Percentiles rank a stretch among this genome's conserved stretches.
These are phyloP conservation scores for Hexactinellida sp. DNA, from an alignment of 37 sponge, comb jelly and placozoan species.

Conservation along the genomic window DNA sequence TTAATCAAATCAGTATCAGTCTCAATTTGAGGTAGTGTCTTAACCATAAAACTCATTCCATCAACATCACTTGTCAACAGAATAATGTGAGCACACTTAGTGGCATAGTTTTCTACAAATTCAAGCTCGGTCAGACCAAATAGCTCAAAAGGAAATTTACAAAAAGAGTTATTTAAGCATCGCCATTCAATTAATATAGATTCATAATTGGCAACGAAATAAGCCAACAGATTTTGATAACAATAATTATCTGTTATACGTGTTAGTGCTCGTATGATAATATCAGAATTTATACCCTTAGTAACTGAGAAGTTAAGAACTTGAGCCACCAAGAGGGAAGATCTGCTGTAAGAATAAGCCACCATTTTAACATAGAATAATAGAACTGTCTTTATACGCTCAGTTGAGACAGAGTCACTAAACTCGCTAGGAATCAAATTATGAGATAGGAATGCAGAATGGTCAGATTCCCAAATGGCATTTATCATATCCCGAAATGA, in stretches of 20 bases:
- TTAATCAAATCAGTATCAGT: background rate
- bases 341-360: background rate
- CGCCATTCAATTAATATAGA: background rate
- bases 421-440: background rate
- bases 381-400: background rate
- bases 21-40: background rate
- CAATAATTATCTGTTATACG: background rate
- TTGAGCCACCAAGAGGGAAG: background rate
- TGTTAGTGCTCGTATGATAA: background rate
- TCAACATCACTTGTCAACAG: background rate
- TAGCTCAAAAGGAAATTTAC: conserved; percentile 6
- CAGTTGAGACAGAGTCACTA: background rate
- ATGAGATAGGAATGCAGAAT: background rate
- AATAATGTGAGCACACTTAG: background rate
- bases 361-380: background rate
- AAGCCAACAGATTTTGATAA: background rate
- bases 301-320: background rate
- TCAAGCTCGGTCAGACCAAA: background rate
- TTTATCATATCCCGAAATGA: background rate
- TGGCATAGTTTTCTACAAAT: background rate
- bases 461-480: background rate
- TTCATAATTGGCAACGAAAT: background rate
- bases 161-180: background rate
- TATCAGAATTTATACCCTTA: background rate
- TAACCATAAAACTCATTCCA: background rate